A percentile compares a stretch with the other conserved stretches of the same genome.
Evolutionary conservation across 2,113 vertebrate species (phyloP).

Genomic region (Sterrhoptilus dennistouni): DNA sequence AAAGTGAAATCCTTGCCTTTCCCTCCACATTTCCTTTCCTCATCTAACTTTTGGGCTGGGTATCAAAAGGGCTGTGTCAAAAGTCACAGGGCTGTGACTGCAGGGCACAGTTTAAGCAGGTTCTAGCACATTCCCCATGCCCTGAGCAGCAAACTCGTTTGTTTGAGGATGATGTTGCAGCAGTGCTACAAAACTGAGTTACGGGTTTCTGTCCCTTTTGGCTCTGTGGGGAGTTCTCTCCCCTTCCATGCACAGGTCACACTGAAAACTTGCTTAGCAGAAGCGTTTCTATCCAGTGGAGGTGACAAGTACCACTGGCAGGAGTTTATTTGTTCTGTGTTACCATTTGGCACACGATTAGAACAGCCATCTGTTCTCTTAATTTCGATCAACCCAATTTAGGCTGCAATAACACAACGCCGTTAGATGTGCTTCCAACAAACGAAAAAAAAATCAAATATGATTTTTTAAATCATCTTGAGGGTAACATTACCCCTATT

Average conservation of each 20-base stretch:
- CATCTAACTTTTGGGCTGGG: background rate
- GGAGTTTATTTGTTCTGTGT: conserved; percentile 5
- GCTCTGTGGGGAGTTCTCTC: background rate
- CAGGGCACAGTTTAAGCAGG: background rate
- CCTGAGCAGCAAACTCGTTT: background rate
- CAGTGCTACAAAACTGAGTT: background rate
- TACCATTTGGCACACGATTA: conserved; percentile 49
- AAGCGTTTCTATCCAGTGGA: background rate
- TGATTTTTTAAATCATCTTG: conserved; percentile 26
- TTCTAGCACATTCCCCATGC: background rate
- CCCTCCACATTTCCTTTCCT: background rate
- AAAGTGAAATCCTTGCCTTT: background rate
- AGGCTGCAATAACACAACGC: background rate
- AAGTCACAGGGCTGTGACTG: background rate
- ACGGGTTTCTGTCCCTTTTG: background rate
- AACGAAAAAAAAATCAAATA: conserved; percentile 48
- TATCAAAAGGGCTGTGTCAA: background rate
- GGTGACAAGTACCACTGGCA: conserved; percentile 27
- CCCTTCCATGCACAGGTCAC: background rate
- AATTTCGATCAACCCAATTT: conserved; percentile 63
- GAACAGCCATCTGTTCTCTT: conserved; percentile 65
- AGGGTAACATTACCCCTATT: conserved; percentile 7
- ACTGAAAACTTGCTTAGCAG: background rate
- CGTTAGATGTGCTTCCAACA: conserved; percentile 29
- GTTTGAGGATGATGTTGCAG: background rate